Evolutionary conservation across 2,113 vertebrate species (phyloP).

Genomic region (Tachysurus vachellii): DNA sequence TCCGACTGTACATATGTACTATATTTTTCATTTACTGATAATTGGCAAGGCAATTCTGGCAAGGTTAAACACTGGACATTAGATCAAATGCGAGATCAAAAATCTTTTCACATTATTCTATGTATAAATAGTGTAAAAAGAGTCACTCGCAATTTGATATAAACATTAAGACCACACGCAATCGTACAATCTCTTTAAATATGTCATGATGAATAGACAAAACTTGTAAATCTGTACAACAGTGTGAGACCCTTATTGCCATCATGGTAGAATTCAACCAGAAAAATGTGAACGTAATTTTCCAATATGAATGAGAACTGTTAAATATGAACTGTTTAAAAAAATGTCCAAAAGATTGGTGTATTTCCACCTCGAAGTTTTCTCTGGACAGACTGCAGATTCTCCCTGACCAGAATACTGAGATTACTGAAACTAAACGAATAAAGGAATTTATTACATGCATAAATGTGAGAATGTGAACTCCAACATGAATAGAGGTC

Average conservation of each 20-base stretch:
- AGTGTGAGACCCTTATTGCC: constrained; percentile 2
- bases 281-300: not conserved
- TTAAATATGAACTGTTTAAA: not conserved
- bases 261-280: not conserved
- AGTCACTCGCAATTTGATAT: not conserved
- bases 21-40: not conserved
- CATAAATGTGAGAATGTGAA: not conserved
- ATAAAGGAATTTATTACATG: not conserved
- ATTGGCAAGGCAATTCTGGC: not conserved
- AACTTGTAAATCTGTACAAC: not conserved
- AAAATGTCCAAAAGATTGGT: not conserved
- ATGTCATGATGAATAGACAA: not conserved
- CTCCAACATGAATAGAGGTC: not conserved
- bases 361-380: not conserved
- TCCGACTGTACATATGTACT: not conserved
- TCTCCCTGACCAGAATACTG: not conserved
- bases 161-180: constrained; percentile 10
- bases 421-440: not conserved
- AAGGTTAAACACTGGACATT: not conserved
- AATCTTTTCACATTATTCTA: not conserved
- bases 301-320: not conserved
- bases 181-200: not conserved
- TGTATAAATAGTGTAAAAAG: not conserved
- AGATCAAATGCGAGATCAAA: too few species aligned
- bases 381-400: not conserved